These are phyloP conservation scores for Alentia gelatinosa DNA, from an alignment of 2,888 invertebrate genomes.

Conservation along the genomic window DNA sequence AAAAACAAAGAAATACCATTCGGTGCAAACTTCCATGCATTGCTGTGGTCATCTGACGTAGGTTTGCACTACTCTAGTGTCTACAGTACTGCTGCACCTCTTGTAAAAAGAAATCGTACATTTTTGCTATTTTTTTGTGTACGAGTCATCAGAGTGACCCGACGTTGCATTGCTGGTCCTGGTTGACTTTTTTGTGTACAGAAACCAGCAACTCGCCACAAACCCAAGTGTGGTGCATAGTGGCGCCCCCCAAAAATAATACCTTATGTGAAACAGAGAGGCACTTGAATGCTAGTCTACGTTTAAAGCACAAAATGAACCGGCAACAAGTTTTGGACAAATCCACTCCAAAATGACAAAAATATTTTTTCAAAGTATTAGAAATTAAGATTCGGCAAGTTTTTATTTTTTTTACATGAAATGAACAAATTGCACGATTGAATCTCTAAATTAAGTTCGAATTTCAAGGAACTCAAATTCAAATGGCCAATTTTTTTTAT, in stretches of 20 bases:
- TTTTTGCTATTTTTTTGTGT: not conserved
- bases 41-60: constrained; percentile 28
- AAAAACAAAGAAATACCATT: constrained; percentile 10
- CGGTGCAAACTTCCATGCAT: constrained; percentile 25
- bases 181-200: not conserved
- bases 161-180: not conserved
- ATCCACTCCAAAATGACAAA: not conserved
- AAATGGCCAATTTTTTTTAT: not conserved
- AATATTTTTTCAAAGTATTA: not conserved
- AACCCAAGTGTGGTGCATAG: not conserved
- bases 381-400: not conserved
- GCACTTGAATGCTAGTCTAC: constrained; percentile 21
- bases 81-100: constrained; percentile 22
- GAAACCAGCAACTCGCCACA: not conserved
- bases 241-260: not conserved
- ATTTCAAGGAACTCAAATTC: not conserved
- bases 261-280: not conserved
- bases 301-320: not conserved
- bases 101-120: not conserved
- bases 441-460: not conserved
- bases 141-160: not conserved
- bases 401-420: not conserved
- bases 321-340: constrained; percentile 7
- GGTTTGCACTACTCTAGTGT: constrained; percentile 38
- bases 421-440: not conserved